phyloP scores from a whole-genome alignment of 2,113 vertebrate genomes.

The Catharus fuscescens region DNA sequence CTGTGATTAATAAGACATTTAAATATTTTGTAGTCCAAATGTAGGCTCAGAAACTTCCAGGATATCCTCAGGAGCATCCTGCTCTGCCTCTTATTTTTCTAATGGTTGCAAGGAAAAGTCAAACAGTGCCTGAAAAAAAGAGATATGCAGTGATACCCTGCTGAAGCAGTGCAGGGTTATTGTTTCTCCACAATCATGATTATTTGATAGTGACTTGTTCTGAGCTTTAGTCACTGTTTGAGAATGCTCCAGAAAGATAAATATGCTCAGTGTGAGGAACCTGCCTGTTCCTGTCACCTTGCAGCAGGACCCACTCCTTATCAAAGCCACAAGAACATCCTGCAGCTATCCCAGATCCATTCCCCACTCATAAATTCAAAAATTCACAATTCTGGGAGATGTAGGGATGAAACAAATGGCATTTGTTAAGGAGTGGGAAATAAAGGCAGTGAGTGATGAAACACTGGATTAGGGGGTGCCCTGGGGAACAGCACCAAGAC shows the following conservation, averaged over 20 bases:
- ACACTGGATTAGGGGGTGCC: neutral
- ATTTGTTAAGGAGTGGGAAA: neutral
- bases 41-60: neutral
- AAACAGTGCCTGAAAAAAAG: neutral
- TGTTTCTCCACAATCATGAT: neutral
- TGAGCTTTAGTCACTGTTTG: neutral
- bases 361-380: neutral
- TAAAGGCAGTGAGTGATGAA: neutral
- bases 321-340: neutral
- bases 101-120: neutral
- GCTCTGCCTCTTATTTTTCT: neutral
- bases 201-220: neutral
- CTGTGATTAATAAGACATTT: neutral
- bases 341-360: neutral
- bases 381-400: neutral
- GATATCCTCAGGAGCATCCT: neutral
- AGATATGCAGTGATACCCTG: neutral
- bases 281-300: neutral
- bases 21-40: neutral
- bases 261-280: neutral
- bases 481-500: neutral
- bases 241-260: neutral
- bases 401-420: rapidly evolving
- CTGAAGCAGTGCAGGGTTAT: neutral
- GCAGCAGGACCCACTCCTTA: neutral